Evolutionary conservation across 1,140 invertebrate species (phyloP).

Genomic region (Ooceraea biroi): DNA sequence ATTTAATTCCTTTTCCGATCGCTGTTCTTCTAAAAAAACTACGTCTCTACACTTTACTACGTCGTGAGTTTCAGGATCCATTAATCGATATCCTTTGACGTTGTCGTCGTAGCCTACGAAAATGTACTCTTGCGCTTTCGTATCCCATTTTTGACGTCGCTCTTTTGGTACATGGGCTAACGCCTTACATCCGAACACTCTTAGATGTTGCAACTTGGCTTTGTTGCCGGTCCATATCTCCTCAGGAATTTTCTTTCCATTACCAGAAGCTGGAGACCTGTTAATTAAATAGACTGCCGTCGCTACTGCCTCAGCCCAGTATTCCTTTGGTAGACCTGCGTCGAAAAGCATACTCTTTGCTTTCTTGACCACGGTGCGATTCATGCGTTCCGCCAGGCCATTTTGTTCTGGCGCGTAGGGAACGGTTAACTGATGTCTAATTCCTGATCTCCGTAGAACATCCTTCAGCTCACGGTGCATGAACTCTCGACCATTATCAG

Average conservation of each 20-base stretch:
- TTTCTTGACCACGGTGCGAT: conserved; percentile 66
- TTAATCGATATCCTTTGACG: conserved; percentile 81
- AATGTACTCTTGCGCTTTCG: conserved; percentile 69
- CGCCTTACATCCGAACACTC: conserved; percentile 29
- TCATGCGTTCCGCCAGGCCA: conserved; percentile 57
- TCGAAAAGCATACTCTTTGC: conserved; percentile 80
- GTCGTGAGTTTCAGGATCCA: too few species aligned
- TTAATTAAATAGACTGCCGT: conserved; percentile 84
- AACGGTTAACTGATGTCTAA: too few species aligned
- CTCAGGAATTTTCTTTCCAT: conserved; percentile 75
- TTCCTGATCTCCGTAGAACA: too few species aligned
- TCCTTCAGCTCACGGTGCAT: too few species aligned
- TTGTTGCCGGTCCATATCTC: not conserved
- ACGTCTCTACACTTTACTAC: too few species aligned
- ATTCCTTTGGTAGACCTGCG: conserved; percentile 76
- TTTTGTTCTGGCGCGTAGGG: too few species aligned
- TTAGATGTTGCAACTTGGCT: not conserved
- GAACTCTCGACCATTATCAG: too few species aligned
- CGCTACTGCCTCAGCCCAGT: conserved; percentile 84
- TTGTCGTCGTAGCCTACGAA: conserved; percentile 84
- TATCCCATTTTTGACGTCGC: conserved; percentile 10
- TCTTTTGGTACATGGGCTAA: conserved; percentile 35
- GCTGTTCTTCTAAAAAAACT: too few species aligned
- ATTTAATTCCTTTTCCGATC: too few species aligned
- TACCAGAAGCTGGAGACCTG: conserved; percentile 75